Base-by-base conservation (phyloP, 1,140 invertebrate genomes). In the Condylostylus longicornis region DNA sequence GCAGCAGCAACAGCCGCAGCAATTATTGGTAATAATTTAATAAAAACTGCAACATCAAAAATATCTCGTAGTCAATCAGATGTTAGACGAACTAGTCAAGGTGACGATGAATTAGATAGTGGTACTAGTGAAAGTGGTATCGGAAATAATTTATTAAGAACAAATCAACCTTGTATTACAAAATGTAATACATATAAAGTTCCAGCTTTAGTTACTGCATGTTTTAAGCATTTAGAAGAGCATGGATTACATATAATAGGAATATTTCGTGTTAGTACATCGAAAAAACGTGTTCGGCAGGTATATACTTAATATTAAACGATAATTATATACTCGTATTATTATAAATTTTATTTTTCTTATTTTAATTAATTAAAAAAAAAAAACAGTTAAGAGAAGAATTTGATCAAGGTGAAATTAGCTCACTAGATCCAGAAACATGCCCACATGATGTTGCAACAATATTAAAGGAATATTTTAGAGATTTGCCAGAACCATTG, bases 371-470 rank as follows among this genome's bases (percentile, higher is more conserved):
- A 41, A 12, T 18, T 4, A 31, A 23, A 9, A 35, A 38, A 18
- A 22, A 22, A 19, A n/a, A 71, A 2, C 53, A 93, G 86, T 64
- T 94, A 40, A 67, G 86, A 28, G 87, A 94, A 58, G 85, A 90
- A 35, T 89, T 91, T 63, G 87, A 94, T 62, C 74, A 71, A 43
- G 83, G 83, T 10, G 71, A 76, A 45, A 78, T 85, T 45, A 75
- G 79, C 3, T 67, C 73, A 36, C 68, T 94, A 45, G 78, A 79
- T 20, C 67, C 76, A 5, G 79, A 86, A 28, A 77, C 81, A 43
- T 86, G 84, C 65, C 85, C 86, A 0, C 88, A 94, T 54, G 90
- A 96, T 54, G 83, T 95, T 14, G 89, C 87, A 4, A 83, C 86
- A 1, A 65, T 96, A 15, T 66, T 95, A 2, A 96, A 96, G 56